Base-by-base conservation (phyloP, 2,888 invertebrate species). In the Augiades crinisus region DNA sequence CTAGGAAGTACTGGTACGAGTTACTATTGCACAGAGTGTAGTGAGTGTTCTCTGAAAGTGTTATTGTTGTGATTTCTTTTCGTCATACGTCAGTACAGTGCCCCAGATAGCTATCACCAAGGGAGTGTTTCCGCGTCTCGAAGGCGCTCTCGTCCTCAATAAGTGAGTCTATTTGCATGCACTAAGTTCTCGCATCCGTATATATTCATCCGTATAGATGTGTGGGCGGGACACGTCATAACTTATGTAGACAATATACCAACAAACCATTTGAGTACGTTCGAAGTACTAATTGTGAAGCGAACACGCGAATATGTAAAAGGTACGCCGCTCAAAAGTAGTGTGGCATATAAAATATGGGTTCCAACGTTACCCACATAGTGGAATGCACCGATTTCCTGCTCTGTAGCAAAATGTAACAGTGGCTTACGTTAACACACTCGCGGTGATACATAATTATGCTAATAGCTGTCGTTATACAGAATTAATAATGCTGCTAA, bases 151-250 rank as follows among this genome's bases (percentile, higher is more conserved):
- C 75, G 81, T 71, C 78, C 79, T 71, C 78, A 62, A 76, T 82
- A 78, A 80, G 84, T 85, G 66, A 85, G 82, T 83, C 61, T 73
- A 79, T 85, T 84, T 78, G 79, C 81, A 85, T 84, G 78, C 64
- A 70, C 67, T 67, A 61, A 71, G 61, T 67, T 70, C 70, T 65
- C 66, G 72, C 68, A 81, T 82, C 78, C 79, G 78, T 75, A 76
- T 72, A 59, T 62, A 70, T 62, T 63, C 65, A 65, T 61, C 63
- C 58, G 60, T 62, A 65, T 63, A 54, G 53, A 43, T 50, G 70
- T 72, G 82, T 82, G 78, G 81, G 79, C 70, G 83, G 72, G 86
- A 87, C 88, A 88, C 88, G 88, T 89, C 86, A 86, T 76, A 51
- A 51, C 44, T 37, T 44, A 44, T 37, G 36, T 36, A 30, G 8